Base-by-base conservation (phyloP, 2,888 invertebrate genomes). In the Parapristionchus giblindavisi region DNA sequence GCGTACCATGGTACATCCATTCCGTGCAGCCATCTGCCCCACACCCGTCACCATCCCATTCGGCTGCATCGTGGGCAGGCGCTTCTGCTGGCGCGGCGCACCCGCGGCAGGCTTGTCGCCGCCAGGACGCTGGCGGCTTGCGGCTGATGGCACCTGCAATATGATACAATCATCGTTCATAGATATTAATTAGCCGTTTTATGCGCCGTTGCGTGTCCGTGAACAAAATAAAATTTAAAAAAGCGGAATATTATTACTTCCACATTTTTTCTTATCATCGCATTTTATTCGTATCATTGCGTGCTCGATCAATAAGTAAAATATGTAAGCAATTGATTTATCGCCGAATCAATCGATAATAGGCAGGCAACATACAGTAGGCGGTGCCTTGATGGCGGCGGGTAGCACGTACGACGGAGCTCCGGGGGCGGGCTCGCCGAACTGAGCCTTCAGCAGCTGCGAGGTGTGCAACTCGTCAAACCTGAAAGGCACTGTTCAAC, bases 341-440 rank as follows among this genome's bases (percentile, higher is more conserved):
- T n/a, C n/a, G n/a, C n/a, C n/a, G n/a, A 36, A 34, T 34, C 34
- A 60, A 36, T 36, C 1, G 36, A 60, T n/a, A 36, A 60, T 24
- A n/a, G n/a, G 21, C 21, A 60, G 17, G 11, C 60, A 34, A 1
- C 17, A 24, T 8, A 60, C 36, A 17, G 60, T 11, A 8, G 63
- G 43, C 29, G 63, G 63, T 8, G 63, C 43, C 21, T 29, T 14
- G 29, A 65, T 32, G 17, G 43, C 4, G 40, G 63, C 29, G 17
- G 63, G 63, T 0, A 65, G 63, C 21, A 43, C 36, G 63, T 65
- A 29, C 3, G 63, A 40, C 14, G 63, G 63, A 21, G 38, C 58
- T 58, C 68, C 52, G 34, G 34, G 51, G 14, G 52, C 68, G 1
- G 68, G 24, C 51, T 52, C 36, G 17, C 68, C 68, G 36, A 68